Base-by-base conservation (phyloP, 2,888 invertebrate genomes). In the Hypomecis atomaria region DNA sequence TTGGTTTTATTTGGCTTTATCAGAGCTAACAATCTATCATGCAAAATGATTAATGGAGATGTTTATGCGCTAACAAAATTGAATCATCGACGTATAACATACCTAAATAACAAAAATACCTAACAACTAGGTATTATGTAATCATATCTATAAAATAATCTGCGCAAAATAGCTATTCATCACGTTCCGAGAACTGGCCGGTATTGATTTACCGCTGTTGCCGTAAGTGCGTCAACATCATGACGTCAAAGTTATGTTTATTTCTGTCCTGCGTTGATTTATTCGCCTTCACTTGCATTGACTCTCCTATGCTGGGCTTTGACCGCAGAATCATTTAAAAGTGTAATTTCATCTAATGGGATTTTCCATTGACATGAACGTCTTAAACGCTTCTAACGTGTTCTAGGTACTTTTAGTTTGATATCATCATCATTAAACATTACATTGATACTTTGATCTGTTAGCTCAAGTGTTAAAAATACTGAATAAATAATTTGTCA, bases 171-270 rank as follows among this genome's bases (percentile, higher is more conserved):
- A 33, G 42, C 62, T 50, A 69, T 67, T 72, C 58, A 68, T 61
- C 52, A 59, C 45, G 69, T 76, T 72, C 71, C 54, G 42, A 62
- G 72, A 67, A 75, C 38, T 60, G 62, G 62, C 58, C 62, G 54
- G 65, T 69, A 71, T 71, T 75, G 69, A 72, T 77, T 78, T 81
- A 72, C 72, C 72, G 74, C 69, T 67, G 66, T 63, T 69, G 70
- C 67, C 66, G 67, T 62, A 59, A 70, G 75, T 77, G 73, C 73
- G 76, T 76, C 80, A 78, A 74, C 50, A 43, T 58, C 65, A 56
- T 82, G 82, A 84, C 80, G 81, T 82, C 79, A 81, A 73, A 66
- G 61, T 59, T 56, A 66, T 42, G 75, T 75, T 74, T 82, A 79
- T 79, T 79, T 79, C 71, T 67, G 69, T 73, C 59, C 55, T 59